Base-by-base conservation (phyloP, 2,797 vertebrate genomes). In the Eospalax fontanierii region DNA sequence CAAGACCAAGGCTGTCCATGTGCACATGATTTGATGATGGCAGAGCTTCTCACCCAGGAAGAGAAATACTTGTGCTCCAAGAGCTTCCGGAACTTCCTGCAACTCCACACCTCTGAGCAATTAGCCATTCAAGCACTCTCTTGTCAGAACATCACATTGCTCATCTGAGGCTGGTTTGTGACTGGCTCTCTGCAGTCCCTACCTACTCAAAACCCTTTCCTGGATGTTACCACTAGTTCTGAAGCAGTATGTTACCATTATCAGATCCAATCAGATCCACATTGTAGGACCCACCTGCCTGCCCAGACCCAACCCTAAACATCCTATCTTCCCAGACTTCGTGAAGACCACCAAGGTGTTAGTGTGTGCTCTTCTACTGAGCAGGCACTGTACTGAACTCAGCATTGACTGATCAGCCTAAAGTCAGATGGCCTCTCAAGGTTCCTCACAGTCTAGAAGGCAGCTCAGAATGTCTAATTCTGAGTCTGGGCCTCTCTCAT, bases 201-300 rank as follows among this genome's bases (percentile, higher is more conserved):
- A 54, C 10, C 30, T 8, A 11, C 65, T 68, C 35, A 22, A n/a
- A 73, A 57, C 4, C 22, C 63, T 87, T 65, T 28, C 80, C 28
- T 33, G 38, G 14, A 63, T 24, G 40, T 6, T 6, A 6, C n/a
- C 4, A 3, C 78, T 10, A 22, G 0, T 30, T 38, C 84, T 57
- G 63, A 38, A 26, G 40, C 10, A 19, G 30, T 33, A 22, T 22
- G 11, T 19, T 40, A 16, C 0, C 2, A 16, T 70, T 43, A 30
- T 35, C 8, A 22, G 4, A 11, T 76, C 65, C 54, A 68, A 0
- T 54, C 28, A 15, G 33, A 24, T 30, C 38, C 84, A n/a, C 33
- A 33, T 19, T 46, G 21, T 38, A 87, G 61, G 46, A 82, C 59
- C 59, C 30, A 22, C 38, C 22, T 75, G 38, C 46, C 57, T n/a